A percentile compares a stretch with the other conserved stretches of the same genome.
Evolutionary conservation across 2,888 invertebrate genomes (phyloP).

Genomic region (Bunonema sp.): DNA sequence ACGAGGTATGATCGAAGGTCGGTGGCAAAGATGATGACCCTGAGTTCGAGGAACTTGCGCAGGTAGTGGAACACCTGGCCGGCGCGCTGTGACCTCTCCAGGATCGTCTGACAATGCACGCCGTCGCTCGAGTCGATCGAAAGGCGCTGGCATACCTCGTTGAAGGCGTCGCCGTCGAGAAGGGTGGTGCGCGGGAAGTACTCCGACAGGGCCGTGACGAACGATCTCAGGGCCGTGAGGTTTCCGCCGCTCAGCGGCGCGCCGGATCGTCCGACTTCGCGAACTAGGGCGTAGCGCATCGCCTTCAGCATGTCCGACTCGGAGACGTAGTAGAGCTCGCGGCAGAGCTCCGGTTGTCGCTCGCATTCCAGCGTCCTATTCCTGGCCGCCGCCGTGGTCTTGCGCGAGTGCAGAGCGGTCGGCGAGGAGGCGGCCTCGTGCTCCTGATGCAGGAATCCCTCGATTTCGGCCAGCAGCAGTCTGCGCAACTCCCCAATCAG

Average conservation of each 20-base stretch:
- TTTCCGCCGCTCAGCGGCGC: constrained; percentile 27
- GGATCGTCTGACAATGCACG: constrained; percentile 11
- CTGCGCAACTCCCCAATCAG: constrained; percentile 36
- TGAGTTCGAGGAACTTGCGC: constrained; percentile 31
- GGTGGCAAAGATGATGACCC: not conserved
- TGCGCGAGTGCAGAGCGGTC: no score
- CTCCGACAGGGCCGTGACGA: constrained; percentile 29
- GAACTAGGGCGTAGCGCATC: constrained; percentile 19
- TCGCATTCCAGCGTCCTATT: not conserved
- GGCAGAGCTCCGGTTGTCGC: constrained; percentile 11
- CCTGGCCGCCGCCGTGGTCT: no score
- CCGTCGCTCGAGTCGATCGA: constrained; percentile 2
- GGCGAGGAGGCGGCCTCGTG: constrained; percentile 3
- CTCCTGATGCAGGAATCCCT: constrained; percentile 15
- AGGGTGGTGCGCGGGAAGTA: constrained; percentile 17
- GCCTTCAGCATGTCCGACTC: constrained; percentile 42
- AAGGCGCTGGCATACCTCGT: not conserved
- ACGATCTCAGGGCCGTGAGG: constrained; percentile 31
- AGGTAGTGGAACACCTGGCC: constrained; percentile 17
- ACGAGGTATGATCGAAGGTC: not conserved
- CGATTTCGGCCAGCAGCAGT: constrained; percentile 28
- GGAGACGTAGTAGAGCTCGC: constrained; percentile 27
- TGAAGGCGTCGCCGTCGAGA: constrained; percentile 5
- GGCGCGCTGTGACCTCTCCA: constrained; percentile 18
- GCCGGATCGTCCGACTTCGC: constrained; percentile 17